Base-by-base conservation (phyloP, 2,888 invertebrate species). In the Tachina fera region DNA sequence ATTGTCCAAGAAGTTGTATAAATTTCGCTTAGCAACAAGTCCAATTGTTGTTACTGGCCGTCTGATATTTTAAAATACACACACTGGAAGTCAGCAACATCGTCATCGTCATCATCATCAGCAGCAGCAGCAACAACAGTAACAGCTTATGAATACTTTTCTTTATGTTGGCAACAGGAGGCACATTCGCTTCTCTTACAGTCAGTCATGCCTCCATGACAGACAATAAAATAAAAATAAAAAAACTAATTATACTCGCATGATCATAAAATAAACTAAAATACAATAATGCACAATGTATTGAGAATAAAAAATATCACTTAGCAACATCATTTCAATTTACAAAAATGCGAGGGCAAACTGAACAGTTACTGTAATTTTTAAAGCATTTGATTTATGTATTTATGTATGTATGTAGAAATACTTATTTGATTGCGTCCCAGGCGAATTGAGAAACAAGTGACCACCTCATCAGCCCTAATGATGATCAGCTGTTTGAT, bases 1-100 rank as follows among this genome's bases (percentile, higher is more conserved):
- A 76, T 60, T 76, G 75, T 56, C 82, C 75, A 51, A 77, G 83
- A 71, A 78, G 61, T 83, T 77, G 65, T 76, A 72, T 67, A 76
- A 80, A 81, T 77, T 31, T 85, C 75, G 70, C 82, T 82, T 85
- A 85, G 85, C 82, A 85, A 85, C 85, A 85, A 71, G 74, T 49
- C 53, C 47, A 68, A 61, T 53, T 61, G 51, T 53, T 75, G 47
- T 72, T 63, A n/a, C 39, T 71, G 63, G 19, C 43, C 49, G 53
- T 70, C 61, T 63, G 74, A 68, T 60, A 45, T 61, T 60, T 71
- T 71, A n/a, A 63, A 63, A 56, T 31, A 31, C 47, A 67, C 22
- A 51, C 14, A 43, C 31, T 19, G 19, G 41, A 65, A 61, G 10
- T 16, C 49, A 51, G 51, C 67, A 67, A 51, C 67, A 67, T 67